Evolutionary conservation across 2,888 invertebrate species (phyloP).

Genomic region (Brachypalpus laphriformis): DNA sequence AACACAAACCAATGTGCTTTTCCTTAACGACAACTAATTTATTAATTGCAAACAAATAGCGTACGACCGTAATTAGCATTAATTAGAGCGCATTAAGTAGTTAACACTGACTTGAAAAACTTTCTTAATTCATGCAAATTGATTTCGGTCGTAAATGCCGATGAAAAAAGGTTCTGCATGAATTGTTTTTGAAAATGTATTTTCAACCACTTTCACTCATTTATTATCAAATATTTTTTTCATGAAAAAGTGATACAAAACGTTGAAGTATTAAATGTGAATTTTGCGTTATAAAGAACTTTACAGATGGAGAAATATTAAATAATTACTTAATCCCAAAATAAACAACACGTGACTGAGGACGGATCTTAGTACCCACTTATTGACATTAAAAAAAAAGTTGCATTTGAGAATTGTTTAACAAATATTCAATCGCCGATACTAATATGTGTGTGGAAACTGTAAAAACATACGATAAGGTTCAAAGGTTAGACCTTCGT

Average conservation of each 20-base stretch:
- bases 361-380: background rate
- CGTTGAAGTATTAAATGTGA: background rate
- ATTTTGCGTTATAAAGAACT: constrained; percentile 26
- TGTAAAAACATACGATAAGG: background rate
- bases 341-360: background rate
- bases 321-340: constrained; percentile 22
- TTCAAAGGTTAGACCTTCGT: constrained; percentile 1
- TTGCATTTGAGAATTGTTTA: background rate
- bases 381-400: background rate
- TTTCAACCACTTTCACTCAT: constrained; percentile 5
- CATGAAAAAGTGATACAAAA: too few species aligned
- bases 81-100: background rate
- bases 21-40: background rate
- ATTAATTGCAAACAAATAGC: constrained; percentile 10
- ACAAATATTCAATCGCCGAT: constrained; percentile 1
- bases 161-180: background rate
- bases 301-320: background rate
- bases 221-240: background rate
- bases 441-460: constrained; percentile 16
- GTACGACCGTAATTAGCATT: background rate
- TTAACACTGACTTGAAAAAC: background rate
- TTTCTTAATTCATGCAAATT: constrained; percentile 27
- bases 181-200: background rate
- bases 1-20: background rate
- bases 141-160: background rate